phyloP scores from a whole-genome alignment of 2,797 vertebrate genomes.

The Mormyrus proboscirostris region DNA sequence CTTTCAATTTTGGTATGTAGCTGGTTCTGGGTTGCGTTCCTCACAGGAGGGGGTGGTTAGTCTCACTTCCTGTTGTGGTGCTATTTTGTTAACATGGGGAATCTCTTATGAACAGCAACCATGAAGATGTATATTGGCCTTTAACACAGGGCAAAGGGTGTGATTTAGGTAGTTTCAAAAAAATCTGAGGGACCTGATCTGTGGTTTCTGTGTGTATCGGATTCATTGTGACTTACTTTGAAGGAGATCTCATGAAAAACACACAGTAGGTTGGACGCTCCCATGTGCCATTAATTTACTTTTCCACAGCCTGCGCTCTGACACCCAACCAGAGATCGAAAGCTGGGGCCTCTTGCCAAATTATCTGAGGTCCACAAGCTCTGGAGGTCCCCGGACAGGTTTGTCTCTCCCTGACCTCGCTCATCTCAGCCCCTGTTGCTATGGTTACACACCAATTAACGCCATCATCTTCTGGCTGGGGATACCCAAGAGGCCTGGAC shows the following conservation, averaged over 20 bases:
- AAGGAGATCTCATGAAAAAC: not conserved
- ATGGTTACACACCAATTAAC: constrained; percentile 9
- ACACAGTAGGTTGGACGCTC: not conserved
- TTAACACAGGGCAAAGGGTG: not conserved
- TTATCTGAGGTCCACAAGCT: not conserved
- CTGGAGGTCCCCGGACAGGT: not conserved
- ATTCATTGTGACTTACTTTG: not conserved
- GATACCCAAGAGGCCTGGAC: not conserved
- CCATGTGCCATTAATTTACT: not conserved
- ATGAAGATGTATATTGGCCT: not conserved
- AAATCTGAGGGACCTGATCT: not conserved
- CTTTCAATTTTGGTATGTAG: not conserved
- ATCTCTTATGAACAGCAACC: not conserved
- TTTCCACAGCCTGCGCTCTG: not conserved
- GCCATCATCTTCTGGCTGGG: not conserved
- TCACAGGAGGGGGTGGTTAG: not conserved
- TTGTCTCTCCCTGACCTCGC: not conserved
- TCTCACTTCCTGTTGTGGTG: not conserved
- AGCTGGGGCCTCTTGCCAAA: not conserved
- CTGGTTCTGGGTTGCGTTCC: not conserved
- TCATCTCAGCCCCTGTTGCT: not conserved
- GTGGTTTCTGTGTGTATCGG: not conserved
- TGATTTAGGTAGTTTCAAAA: not conserved
- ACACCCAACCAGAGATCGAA: not conserved
- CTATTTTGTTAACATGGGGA: not conserved